These are phyloP conservation scores for Papilio gigon DNA, from an alignment of 2,888 invertebrate genomes.

Conservation along the genomic window DNA sequence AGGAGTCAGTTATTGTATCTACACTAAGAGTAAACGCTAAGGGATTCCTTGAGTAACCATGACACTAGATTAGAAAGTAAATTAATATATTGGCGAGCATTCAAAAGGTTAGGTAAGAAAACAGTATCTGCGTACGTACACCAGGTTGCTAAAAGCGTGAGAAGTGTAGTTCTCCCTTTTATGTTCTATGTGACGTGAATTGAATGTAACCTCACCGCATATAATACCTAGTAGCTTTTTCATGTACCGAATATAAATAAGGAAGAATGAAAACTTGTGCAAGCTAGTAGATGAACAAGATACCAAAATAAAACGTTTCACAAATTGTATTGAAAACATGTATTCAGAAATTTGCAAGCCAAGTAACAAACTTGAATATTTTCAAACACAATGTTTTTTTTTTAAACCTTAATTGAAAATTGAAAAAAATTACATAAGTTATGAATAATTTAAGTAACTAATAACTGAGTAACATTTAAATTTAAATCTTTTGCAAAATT, in stretches of 20 bases:
- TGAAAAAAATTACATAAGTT: too few relatives aligned
- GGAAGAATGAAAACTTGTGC: slow-evolving; percentile 2
- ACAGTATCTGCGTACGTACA: background rate
- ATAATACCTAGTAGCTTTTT: slow-evolving; percentile 14
- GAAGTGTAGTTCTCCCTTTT: slow-evolving; percentile 18
- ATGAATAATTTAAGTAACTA: too few relatives aligned
- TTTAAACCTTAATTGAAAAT: too few relatives aligned
- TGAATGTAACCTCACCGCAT: slow-evolving; percentile 9
- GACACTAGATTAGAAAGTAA: too few relatives aligned
- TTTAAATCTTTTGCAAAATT: background rate
- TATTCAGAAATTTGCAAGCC: too few relatives aligned
- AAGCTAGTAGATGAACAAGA: background rate
- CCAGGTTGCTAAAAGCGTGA: background rate
- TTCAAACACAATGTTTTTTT: too few relatives aligned
- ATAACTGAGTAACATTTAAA: too few relatives aligned
- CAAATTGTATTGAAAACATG: background rate
- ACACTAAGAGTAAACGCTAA: too few relatives aligned
- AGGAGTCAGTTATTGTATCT: too few relatives aligned
- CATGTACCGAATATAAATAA: slow-evolving; percentile 13
- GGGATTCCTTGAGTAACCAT: too few relatives aligned
- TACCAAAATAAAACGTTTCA: background rate
- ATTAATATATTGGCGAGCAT: background rate
- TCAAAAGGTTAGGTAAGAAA: background rate
- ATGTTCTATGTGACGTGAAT: slow-evolving; percentile 16
- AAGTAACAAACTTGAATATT: too few relatives aligned